Evolutionary conservation across 2,888 invertebrate species (phyloP).

Genomic region (Cephalotes varians): DNA sequence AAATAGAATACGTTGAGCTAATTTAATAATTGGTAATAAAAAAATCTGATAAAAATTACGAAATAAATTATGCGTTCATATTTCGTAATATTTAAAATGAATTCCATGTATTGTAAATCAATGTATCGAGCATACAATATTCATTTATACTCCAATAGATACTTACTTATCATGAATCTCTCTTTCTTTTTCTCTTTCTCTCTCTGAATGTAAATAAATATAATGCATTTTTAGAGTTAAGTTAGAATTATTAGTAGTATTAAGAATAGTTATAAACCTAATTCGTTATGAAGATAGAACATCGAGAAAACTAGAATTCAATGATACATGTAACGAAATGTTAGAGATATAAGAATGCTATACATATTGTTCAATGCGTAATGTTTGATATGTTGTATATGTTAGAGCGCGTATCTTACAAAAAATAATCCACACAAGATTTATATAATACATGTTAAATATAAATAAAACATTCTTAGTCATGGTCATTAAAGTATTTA

Average conservation of each 20-base stretch:
- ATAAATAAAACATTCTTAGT: constrained; percentile 6
- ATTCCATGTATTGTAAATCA: not conserved
- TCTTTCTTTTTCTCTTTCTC: not conserved
- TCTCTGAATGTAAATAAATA: not conserved
- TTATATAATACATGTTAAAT: constrained; percentile 2
- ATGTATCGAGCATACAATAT: not conserved
- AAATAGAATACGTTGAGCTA: not conserved
- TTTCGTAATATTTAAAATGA: not conserved
- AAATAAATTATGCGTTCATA: not conserved
- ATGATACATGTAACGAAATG: not conserved
- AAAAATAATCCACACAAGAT: not conserved
- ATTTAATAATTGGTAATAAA: constrained; percentile 12
- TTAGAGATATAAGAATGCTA: not conserved
- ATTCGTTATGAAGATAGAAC: not conserved
- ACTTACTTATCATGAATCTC: constrained; percentile 17
- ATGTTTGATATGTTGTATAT: constrained; percentile 3
- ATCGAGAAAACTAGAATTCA: not conserved
- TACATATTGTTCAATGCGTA: not conserved
- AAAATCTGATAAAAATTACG: not conserved
- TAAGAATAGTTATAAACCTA: not conserved
- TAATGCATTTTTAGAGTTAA: not conserved
- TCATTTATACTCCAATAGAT: constrained; percentile 20
- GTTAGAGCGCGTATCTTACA: not conserved
- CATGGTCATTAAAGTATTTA: not conserved
- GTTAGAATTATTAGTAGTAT: not conserved